These are phyloP conservation scores for Catharus fuscescens DNA, from an alignment of 2,113 vertebrate species.

Conservation along the genomic window DNA sequence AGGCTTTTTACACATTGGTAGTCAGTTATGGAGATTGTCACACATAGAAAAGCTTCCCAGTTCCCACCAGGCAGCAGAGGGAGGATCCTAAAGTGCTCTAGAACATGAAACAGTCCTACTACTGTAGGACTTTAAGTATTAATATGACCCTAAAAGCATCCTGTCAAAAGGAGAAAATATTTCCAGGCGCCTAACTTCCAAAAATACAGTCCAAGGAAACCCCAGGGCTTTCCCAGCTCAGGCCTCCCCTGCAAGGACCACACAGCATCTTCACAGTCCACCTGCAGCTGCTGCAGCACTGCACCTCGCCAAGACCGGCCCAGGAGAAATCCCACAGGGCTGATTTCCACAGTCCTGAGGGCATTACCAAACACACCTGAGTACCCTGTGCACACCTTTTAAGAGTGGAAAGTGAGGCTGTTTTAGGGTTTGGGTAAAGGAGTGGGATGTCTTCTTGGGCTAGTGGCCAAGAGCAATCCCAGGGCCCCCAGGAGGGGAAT, in stretches of 20 bases:
- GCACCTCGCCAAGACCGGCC: fast-evolving
- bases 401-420: neutral
- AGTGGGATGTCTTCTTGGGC: fast-evolving
- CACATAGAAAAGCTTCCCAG: neutral
- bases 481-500: fast-evolving
- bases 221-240: neutral
- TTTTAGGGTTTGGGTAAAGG: neutral
- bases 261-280: neutral
- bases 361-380: neutral
- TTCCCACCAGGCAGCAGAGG: neutral
- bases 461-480: fast-evolving
- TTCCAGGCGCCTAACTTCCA: neutral
- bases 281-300: neutral
- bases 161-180: neutral
- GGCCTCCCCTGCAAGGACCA: neutral
- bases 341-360: neutral
- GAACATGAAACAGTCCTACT: neutral
- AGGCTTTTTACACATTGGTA: neutral
- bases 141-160: neutral
- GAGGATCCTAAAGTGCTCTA: neutral
- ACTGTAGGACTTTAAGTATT: neutral
- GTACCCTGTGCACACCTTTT: neutral
- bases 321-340: neutral
- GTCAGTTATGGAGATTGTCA: neutral
- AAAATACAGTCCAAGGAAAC: neutral